Percentiles rank a stretch among this genome's conserved stretches.
Conservation (phyloP, 2,888 invertebrate genomes). For the Meiosimyza platycephala region DNA sequence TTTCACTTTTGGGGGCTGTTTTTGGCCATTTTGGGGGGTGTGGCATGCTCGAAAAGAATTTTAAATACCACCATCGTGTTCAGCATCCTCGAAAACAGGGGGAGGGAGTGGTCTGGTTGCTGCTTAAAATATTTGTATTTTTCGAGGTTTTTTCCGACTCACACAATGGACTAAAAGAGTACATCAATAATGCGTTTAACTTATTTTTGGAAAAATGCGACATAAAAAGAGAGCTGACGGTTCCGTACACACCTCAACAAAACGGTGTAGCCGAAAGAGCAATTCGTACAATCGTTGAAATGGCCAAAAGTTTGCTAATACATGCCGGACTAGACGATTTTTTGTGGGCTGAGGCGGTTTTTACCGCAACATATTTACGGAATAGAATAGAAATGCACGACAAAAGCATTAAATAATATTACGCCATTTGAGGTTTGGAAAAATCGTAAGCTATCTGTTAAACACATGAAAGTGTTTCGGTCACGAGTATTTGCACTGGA, state of each 20-base stretch:
- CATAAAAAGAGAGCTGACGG: slow-evolving; percentile 19
- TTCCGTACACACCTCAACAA: slow-evolving; percentile 21
- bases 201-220: slow-evolving; percentile 11
- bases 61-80: no score
- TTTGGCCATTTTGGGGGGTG: no score
- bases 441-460: background rate
- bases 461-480: background rate
- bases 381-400: slow-evolving; percentile 18
- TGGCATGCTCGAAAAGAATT: no score
- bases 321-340: slow-evolving; percentile 11
- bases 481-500: background rate
- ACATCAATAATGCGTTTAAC: slow-evolving; percentile 11
- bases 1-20: no score
- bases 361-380: slow-evolving; percentile 5
- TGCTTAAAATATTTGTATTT: no score
- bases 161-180: no score
- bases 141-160: no score
- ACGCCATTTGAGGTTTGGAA: slow-evolving; percentile 9
- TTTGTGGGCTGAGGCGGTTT: no score
- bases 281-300: slow-evolving; percentile 20
- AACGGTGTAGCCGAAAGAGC: slow-evolving; percentile 16
- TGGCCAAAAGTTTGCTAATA: slow-evolving; percentile 6
- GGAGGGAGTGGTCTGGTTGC: no score
- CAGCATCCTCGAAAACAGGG: no score
- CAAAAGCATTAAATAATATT: background rate